These are phyloP conservation scores for Aspidiotus rigidus DNA, from an alignment of 2,888 invertebrate species.

Conservation along the genomic window DNA sequence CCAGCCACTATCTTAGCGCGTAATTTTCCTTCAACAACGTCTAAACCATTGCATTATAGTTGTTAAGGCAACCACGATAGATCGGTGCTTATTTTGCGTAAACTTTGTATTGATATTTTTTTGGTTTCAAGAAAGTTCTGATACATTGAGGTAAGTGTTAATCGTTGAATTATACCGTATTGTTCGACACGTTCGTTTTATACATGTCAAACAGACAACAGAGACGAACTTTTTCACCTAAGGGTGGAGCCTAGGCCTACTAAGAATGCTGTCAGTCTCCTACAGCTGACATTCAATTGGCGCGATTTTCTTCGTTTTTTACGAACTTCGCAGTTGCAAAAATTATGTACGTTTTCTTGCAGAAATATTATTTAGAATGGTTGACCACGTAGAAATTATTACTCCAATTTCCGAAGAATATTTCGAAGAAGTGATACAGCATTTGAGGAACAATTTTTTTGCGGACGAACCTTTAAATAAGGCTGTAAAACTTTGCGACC, in stretches of 20 bases:
- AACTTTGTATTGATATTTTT: too few species aligned
- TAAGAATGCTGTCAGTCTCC: background rate
- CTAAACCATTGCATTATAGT: slow-evolving; percentile 8
- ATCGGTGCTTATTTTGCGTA: too few species aligned
- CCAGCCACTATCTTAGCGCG: slow-evolving; percentile 17
- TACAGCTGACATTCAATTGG: slow-evolving; percentile 2
- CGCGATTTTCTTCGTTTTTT: background rate
- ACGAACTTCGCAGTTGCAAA: too few species aligned
- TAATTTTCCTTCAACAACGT: background rate
- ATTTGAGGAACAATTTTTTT: slow-evolving; percentile 65
- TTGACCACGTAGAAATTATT: slow-evolving; percentile 39
- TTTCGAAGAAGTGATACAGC: slow-evolving; percentile 57
- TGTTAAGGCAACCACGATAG: background rate
- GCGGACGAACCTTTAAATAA: slow-evolving; percentile 75
- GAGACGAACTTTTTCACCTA: background rate
- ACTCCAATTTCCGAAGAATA: slow-evolving; percentile 46
- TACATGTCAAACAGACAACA: background rate
- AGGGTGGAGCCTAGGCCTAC: background rate
- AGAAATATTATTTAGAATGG: slow-evolving; percentile 4
- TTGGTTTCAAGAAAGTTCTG: too few species aligned
- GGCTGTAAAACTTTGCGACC: slow-evolving; percentile 59
- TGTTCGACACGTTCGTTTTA: too few species aligned
- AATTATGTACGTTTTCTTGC: background rate
- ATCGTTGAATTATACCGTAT: too few species aligned
- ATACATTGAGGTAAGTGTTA: too few species aligned